A percentile compares a stretch with the other conserved stretches of the same genome.
Evolutionary conservation across 2,113 vertebrate species (phyloP).

Genomic region (Chlorodrepanis virens): DNA sequence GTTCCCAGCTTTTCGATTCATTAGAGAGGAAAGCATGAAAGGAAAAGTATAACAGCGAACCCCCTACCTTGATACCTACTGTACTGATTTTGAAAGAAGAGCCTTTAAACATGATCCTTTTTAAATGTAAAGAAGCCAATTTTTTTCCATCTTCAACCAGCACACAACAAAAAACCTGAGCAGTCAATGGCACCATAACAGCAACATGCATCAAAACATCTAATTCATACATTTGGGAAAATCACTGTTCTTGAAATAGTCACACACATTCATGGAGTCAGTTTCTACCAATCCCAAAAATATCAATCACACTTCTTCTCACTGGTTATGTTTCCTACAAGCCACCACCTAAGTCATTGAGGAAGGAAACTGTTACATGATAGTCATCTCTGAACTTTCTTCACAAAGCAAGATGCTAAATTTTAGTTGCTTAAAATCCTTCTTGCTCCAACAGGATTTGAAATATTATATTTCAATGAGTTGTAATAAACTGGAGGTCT

Average conservation of each 20-base stretch:
- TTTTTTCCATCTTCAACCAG: not conserved
- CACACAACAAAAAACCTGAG: not conserved
- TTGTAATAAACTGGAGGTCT: not conserved
- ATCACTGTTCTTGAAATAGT: not conserved
- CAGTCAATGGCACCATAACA: not conserved
- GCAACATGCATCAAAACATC: not conserved
- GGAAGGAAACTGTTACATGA: not conserved
- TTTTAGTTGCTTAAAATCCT: not conserved
- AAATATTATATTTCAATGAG: slow-evolving; percentile 17
- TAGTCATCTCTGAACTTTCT: not conserved
- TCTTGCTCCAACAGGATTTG: not conserved
- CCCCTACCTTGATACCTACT: not conserved
- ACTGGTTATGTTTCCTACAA: not conserved
- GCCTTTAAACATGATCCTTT: not conserved
- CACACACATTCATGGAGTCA: not conserved
- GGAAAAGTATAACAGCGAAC: not conserved
- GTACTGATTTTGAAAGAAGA: not conserved
- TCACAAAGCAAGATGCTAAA: not conserved
- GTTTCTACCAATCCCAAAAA: not conserved
- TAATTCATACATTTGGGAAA: not conserved
- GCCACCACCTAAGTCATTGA: not conserved
- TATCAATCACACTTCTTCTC: accelerated
- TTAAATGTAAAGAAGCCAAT: not conserved
- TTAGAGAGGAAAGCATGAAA: not conserved
- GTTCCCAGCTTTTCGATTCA: not conserved